These are phyloP conservation scores for Apteryx owenii DNA, from an alignment of 2,113 vertebrate genomes.

Conservation along the genomic window DNA sequence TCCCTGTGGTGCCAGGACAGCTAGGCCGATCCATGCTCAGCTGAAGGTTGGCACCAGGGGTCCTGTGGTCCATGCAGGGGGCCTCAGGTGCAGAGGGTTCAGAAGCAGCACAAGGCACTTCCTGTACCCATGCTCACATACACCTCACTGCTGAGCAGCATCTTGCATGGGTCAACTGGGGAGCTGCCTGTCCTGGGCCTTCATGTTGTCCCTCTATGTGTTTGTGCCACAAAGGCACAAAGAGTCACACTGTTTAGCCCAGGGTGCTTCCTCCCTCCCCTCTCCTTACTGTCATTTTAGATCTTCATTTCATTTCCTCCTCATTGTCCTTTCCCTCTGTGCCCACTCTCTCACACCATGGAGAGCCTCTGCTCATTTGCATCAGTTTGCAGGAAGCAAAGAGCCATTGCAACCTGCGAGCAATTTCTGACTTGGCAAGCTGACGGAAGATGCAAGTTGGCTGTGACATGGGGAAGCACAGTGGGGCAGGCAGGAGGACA, in stretches of 20 bases:
- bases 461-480: background rate
- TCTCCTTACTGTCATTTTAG: background rate
- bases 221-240: background rate
- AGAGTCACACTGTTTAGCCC: background rate
- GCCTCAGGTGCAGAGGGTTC: background rate
- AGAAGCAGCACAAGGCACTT: background rate
- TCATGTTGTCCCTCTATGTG: background rate
- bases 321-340: background rate
- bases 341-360: background rate
- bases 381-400: background rate
- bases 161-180: background rate
- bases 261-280: background rate
- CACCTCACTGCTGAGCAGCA: background rate
- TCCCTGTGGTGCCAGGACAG: background rate
- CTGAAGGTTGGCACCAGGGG: background rate
- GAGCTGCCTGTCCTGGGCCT: background rate
- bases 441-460: background rate
- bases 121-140: background rate
- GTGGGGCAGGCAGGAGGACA: background rate
- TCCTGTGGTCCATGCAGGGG: background rate
- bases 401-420: background rate
- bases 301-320: background rate
- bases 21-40: background rate
- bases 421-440: background rate
- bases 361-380: background rate